These are phyloP conservation scores for Parapristionchus giblindavisi DNA, from an alignment of 2,888 invertebrate genomes.

Conservation along the genomic window DNA sequence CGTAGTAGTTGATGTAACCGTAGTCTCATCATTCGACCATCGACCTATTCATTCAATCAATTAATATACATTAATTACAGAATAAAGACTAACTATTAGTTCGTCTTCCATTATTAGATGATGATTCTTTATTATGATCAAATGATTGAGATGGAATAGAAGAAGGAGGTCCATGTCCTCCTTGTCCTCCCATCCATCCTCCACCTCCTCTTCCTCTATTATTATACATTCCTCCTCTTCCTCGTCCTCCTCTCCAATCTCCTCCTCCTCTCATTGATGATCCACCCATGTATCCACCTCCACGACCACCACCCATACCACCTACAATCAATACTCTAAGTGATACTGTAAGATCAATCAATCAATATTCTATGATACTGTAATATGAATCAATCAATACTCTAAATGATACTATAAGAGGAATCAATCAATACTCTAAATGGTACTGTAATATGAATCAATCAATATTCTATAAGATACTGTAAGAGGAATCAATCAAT, in stretches of 20 bases:
- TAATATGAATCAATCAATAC: too few relatives aligned
- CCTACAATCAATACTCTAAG: too few relatives aligned
- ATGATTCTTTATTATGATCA: not conserved
- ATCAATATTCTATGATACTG: not conserved
- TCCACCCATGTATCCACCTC: constrained; percentile 20
- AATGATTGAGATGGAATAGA: not conserved
- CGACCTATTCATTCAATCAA: not conserved
- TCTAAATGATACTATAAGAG: too few relatives aligned
- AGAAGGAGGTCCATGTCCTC: constrained; percentile 20
- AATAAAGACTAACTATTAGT: not conserved
- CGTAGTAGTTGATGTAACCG: constrained; percentile 44
- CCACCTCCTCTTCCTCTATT: constrained; percentile 29
- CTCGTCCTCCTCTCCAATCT: constrained; percentile 30
- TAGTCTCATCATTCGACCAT: constrained; percentile 41
- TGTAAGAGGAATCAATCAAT: not conserved
- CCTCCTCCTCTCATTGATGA: constrained; percentile 30
- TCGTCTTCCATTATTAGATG: too few relatives aligned
- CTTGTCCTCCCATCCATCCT: constrained; percentile 25
- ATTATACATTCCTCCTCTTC: too few relatives aligned
- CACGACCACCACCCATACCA: constrained; percentile 23
- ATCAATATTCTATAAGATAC: too few relatives aligned
- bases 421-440: not conserved
- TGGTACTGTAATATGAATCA: not conserved
- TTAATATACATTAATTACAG: not conserved
- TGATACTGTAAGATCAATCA: too few relatives aligned